A percentile compares a stretch with the other conserved stretches of the same genome.
Conservation (phyloP, 1,140 invertebrate species). For the Drosophila ercepeae region DNA sequence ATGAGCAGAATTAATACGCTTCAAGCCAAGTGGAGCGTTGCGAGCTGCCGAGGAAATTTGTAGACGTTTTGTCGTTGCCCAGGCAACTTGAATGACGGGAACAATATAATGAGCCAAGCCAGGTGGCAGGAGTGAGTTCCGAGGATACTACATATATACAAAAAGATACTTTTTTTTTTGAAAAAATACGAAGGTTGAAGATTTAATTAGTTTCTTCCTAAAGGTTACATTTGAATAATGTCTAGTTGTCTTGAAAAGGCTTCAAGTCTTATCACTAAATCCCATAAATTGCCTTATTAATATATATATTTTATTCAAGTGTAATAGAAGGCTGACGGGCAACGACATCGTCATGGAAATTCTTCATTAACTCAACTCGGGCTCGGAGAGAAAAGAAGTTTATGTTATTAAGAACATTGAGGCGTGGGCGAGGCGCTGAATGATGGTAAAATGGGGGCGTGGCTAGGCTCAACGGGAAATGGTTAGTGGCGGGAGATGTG, state of each 20-base stretch:
- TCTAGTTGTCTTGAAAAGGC: background rate
- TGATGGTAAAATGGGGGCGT: slow-evolving; percentile 25
- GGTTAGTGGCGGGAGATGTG: background rate
- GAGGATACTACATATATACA: slow-evolving; percentile 40
- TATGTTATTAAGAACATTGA: slow-evolving; percentile 77
- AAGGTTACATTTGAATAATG: background rate
- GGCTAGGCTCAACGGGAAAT: slow-evolving; percentile 2
- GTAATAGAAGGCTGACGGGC: slow-evolving; percentile 35
- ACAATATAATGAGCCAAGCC: slow-evolving; percentile 68
- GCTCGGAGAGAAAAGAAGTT: slow-evolving; percentile 71
- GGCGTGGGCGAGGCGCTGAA: slow-evolving; percentile 9
- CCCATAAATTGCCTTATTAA: background rate
- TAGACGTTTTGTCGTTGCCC: slow-evolving; percentile 56
- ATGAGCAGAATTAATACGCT: slow-evolving; percentile 69
- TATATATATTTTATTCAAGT: background rate
- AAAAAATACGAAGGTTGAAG: background rate
- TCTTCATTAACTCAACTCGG: slow-evolving; percentile 82
- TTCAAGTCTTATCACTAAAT: background rate
- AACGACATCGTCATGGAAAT: slow-evolving; percentile 81
- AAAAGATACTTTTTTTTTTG: slow-evolving; percentile 25
- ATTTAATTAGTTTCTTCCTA: no score
- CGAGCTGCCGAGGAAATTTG: slow-evolving; percentile 48
- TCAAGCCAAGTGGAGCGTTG: slow-evolving; percentile 44
- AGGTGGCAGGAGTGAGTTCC: slow-evolving; percentile 63
- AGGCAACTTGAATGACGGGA: slow-evolving; percentile 36